phyloP scores from a whole-genome alignment of 2,888 invertebrate genomes.

The Caenorhabditis sp. region DNA sequence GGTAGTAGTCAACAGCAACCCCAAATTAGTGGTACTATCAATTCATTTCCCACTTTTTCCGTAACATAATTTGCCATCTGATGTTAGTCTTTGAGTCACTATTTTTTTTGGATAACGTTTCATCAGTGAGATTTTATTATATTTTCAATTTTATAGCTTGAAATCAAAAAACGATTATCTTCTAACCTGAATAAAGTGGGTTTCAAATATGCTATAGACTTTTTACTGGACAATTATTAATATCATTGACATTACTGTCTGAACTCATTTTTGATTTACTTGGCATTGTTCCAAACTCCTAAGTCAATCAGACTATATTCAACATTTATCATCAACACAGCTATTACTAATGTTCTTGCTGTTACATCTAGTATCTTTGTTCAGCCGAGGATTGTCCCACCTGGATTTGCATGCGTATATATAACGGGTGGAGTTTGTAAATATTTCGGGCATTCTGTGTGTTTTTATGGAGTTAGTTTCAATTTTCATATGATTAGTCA shows the following conservation, averaged over 20 bases:
- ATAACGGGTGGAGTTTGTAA: slow-evolving; percentile 20
- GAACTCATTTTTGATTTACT: slow-evolving; percentile 24
- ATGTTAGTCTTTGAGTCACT: too few species aligned
- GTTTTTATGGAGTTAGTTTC: slow-evolving; percentile 19
- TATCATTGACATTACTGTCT: slow-evolving; percentile 18
- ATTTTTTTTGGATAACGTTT: too few species aligned
- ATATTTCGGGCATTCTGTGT: slow-evolving; percentile 9
- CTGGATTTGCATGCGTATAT: slow-evolving; percentile 25
- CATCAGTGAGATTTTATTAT: too few species aligned
- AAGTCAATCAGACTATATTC: slow-evolving; percentile 20
- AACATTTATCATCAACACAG: slow-evolving; percentile 24
- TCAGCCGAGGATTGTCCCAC: slow-evolving; percentile 32
- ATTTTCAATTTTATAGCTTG: too few species aligned
- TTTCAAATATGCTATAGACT: neutral
- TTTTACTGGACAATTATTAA: slow-evolving; percentile 20
- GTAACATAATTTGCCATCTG: too few species aligned
- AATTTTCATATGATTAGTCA: slow-evolving; percentile 26
- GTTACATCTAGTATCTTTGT: slow-evolving; percentile 20
- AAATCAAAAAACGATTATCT: too few species aligned
- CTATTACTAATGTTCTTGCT: slow-evolving; percentile 24
- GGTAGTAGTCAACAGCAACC: too few species aligned
- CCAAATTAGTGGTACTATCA: too few species aligned
- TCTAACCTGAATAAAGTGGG: too few species aligned
- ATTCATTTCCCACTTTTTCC: too few species aligned
- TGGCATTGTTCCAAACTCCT: slow-evolving; percentile 29